Evolutionary conservation across 2,797 vertebrate species (phyloP), one percentile per base, ranked within the genome.

Genomic region (Anomalospiza imberbis): DNA sequence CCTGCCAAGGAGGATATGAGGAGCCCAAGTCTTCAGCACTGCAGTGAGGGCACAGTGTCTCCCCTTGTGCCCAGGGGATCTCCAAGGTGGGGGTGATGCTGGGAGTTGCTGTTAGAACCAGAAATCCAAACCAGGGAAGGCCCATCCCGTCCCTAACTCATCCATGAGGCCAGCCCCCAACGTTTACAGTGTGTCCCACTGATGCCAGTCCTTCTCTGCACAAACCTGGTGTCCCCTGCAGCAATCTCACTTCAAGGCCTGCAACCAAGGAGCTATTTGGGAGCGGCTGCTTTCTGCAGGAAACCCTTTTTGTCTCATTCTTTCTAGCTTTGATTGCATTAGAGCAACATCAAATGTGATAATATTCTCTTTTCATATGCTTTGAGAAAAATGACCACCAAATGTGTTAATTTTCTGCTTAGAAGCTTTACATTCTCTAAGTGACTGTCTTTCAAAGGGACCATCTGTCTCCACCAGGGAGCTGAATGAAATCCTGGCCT

Each of bases 101-200:
- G 11, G 3, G 40, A 70, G 19, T 1, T 66, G 85, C 71, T 87
- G 71, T 42, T 44, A 76, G 38, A 88, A 84, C 28, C 60, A 18
- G 48, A 77, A 83, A 89, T 45, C 66, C 38, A 84, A 91, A 72
- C 10, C 3, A 61, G n/a, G 25, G 32, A 48, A 78, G 38, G 76
- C 21, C 36, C 74, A 34, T 12, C 28, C 74, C 51, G 76, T 85
- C 60, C 61, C 71, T 20, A 38, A 31, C 19, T 34, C 68, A 36
- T 5, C 50, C 74, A 24, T 3, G 61, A 50, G 68, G 34, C 45
- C 89, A 85, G 62, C 32, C 60, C 83, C 50, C 47, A 15, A 9
- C 0, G 0, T 6, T 32, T 2, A 14, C 16, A 13, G 20, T 31
- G n/a, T 6, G 21, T 54, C 75, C 50, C 90, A 71, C 45, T 48